A percentile compares a stretch with the other conserved stretches of the same genome.
These are phyloP conservation scores for Morpho helenor DNA, from an alignment of 2,888 invertebrate species.

Conservation along the genomic window DNA sequence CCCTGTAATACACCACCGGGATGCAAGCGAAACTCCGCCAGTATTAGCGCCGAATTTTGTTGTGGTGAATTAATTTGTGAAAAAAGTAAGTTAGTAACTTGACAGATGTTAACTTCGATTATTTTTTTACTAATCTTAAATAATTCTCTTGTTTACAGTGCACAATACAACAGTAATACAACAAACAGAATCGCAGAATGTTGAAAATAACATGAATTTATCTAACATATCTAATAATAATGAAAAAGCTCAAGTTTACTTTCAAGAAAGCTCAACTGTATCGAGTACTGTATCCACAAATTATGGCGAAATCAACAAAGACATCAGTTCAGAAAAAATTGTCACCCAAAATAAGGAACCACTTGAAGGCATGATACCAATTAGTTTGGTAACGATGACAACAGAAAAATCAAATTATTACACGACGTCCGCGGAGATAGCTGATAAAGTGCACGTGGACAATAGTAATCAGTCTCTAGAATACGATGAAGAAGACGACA, in stretches of 20 bases:
- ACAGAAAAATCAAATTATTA: slow-evolving; percentile 15
- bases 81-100: slow-evolving; percentile 35
- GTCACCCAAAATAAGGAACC: slow-evolving; percentile 4
- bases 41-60: slow-evolving; percentile 41
- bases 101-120: not conserved
- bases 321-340: slow-evolving; percentile 5
- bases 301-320: slow-evolving; percentile 1
- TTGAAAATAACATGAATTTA: slow-evolving; percentile 23
- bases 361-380: slow-evolving; percentile 19
- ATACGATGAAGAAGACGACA: slow-evolving; percentile 61
- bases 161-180: slow-evolving; percentile 36
- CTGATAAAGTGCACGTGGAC: slow-evolving; percentile 22
- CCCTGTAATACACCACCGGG: slow-evolving; percentile 41
- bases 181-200: slow-evolving; percentile 29
- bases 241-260: slow-evolving; percentile 14
- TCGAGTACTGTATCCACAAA: not conserved
- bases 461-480: slow-evolving; percentile 40
- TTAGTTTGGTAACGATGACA: slow-evolving; percentile 17
- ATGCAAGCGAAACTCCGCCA: slow-evolving; percentile 37
- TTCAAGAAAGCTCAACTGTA: slow-evolving; percentile 6
- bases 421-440: slow-evolving; percentile 1
- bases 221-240: slow-evolving; percentile 21
- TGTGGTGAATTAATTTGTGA: slow-evolving; percentile 60
- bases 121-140: slow-evolving; percentile 1
- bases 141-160: slow-evolving; percentile 38